Evolutionary conservation across 2,888 invertebrate genomes (phyloP).

Genomic region (Nebria brevicollis): DNA sequence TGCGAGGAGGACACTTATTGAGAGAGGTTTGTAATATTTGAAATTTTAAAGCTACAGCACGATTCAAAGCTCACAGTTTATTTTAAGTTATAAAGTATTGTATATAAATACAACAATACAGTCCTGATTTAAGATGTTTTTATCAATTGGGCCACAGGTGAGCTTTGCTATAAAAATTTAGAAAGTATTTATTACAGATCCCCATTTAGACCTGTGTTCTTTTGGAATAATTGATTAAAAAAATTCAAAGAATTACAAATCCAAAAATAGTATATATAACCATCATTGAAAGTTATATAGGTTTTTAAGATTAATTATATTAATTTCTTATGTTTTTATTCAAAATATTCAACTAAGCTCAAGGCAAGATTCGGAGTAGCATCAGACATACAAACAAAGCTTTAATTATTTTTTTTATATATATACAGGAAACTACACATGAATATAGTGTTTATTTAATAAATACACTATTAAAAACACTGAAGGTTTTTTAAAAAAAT

Average conservation of each 20-base stretch:
- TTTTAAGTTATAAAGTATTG: background rate
- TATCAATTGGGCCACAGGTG: background rate
- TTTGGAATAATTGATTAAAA: background rate
- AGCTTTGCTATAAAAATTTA: background rate
- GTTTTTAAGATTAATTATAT: no score
- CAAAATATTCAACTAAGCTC: no score
- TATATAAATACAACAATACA: background rate
- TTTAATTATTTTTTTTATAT: no score
- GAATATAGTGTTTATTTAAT: no score
- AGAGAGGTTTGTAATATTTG: constrained; percentile 38
- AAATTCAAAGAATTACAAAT: background rate
- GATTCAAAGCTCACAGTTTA: background rate
- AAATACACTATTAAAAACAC: no score
- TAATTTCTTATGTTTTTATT: no score
- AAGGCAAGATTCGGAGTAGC: no score
- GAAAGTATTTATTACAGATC: background rate
- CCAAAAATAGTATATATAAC: no score
- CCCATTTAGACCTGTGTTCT: background rate
- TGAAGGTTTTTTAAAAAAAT: no score
- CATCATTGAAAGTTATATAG: no score
- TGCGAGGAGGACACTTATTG: constrained; percentile 44
- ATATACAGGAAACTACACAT: no score
- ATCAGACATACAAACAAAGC: no score
- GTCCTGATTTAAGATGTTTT: background rate
- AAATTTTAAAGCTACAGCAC: constrained; percentile 6